phyloP scores from a whole-genome alignment of 2,888 invertebrate species.

The Leucophenga montana region DNA sequence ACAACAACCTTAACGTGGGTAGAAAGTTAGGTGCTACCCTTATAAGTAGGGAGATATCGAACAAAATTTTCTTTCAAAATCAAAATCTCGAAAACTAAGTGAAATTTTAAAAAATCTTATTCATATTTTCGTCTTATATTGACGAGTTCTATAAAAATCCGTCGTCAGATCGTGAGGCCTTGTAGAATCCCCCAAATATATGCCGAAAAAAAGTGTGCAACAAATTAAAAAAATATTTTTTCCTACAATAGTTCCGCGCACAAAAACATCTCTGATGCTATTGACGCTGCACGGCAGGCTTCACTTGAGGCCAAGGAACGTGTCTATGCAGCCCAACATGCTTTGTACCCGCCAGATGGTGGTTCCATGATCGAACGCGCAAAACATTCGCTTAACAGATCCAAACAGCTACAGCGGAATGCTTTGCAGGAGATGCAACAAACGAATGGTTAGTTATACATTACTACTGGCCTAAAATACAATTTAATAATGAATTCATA shows the following conservation, averaged over 20 bases:
- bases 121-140: no score
- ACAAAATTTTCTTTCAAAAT: no score
- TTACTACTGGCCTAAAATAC: neutral
- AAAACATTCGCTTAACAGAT: slow-evolving; percentile 75
- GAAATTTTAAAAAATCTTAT: no score
- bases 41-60: no score
- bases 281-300: slow-evolving; percentile 75
- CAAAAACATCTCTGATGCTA: slow-evolving; percentile 82
- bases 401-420: slow-evolving; percentile 75
- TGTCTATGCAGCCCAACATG: slow-evolving; percentile 67
- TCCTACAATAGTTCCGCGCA: slow-evolving; percentile 73
- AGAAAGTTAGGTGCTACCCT: no score
- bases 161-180: no score
- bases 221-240: neutral
- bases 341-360: slow-evolving; percentile 71
- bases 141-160: no score
- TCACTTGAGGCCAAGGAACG: slow-evolving; percentile 73
- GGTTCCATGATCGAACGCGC: slow-evolving; percentile 76
- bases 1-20: no score
- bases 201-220: neutral
- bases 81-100: no score
- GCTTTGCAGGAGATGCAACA: slow-evolving; percentile 75
- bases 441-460: slow-evolving; percentile 69
- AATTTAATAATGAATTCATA: neutral
- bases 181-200: no score